A percentile compares a stretch with the other conserved stretches of the same genome.
phyloP scores from a whole-genome alignment of 2,888 invertebrate species.

The Phyllotreta cruciferae region DNA sequence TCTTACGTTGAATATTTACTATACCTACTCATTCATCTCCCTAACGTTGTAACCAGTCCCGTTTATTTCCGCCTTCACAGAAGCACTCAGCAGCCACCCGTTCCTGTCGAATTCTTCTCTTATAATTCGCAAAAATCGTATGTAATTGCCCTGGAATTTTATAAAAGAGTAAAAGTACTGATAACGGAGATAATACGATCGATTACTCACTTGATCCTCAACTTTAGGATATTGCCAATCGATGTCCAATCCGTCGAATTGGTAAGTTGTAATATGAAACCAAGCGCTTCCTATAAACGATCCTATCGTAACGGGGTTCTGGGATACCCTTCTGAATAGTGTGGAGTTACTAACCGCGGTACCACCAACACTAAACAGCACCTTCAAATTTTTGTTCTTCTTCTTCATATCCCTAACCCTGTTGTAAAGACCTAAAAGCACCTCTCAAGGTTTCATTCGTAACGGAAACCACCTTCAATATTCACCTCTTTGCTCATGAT shows the following conservation, averaged over 20 bases:
- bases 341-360: conserved; percentile 41
- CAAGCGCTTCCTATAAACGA: conserved; percentile 45
- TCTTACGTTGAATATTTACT: conserved; percentile 43
- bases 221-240: conserved; percentile 48
- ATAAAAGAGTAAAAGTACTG: conserved; percentile 22
- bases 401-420: conserved; percentile 44
- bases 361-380: conserved; percentile 47
- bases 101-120: conserved; percentile 37
- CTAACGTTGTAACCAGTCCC: conserved; percentile 44
- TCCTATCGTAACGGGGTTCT: conserved; percentile 39
- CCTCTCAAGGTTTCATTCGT: background rate
- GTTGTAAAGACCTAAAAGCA: conserved; percentile 41
- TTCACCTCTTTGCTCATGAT: conserved; percentile 35
- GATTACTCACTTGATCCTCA: background rate
- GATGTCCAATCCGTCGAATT: conserved; percentile 48
- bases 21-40: conserved; percentile 44
- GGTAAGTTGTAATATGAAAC: conserved; percentile 42
- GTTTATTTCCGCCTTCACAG: conserved; percentile 39
- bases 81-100: conserved; percentile 42
- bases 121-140: conserved; percentile 35
- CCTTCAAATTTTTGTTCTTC: conserved; percentile 45
- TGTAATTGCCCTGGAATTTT: conserved; percentile 40
- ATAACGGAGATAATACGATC: conserved; percentile 2
- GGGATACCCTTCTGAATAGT: conserved; percentile 41
- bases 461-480: conserved; percentile 10